Conservation (phyloP, 2,888 invertebrate genomes). For the Caenorhabditis becei region DNA sequence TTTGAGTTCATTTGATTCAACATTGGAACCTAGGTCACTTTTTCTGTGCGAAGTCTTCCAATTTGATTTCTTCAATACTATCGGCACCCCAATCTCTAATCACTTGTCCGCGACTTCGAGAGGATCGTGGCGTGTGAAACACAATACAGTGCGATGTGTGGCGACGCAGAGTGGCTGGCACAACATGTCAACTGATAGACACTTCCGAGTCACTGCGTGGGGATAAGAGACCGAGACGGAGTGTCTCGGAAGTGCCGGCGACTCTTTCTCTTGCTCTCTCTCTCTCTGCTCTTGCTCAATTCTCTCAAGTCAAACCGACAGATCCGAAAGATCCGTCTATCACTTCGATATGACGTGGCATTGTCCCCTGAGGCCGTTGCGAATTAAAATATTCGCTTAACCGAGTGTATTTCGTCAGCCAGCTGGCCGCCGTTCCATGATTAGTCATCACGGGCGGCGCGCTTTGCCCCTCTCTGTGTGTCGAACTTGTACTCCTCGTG, state of each 20-base stretch:
- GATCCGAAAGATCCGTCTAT: conserved; percentile 16
- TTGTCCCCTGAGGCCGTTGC: not conserved
- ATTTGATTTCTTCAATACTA: conserved; percentile 1
- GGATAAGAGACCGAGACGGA: conserved; percentile 33
- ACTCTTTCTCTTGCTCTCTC: conserved; percentile 29
- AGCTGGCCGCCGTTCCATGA: conserved; percentile 19
- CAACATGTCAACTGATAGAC: conserved; percentile 58
- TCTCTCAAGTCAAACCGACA: conserved; percentile 6
- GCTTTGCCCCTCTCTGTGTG: conserved; percentile 8
- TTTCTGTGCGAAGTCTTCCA: too few species aligned
- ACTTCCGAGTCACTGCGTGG: conserved; percentile 7
- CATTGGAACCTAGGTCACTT: too few species aligned
- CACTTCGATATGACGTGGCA: conserved; percentile 23
- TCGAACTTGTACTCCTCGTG: conserved; percentile 40
- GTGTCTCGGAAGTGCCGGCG: conserved; percentile 43
- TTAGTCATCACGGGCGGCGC: conserved; percentile 41
- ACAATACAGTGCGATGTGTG: conserved; percentile 48
- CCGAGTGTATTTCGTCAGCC: not conserved
- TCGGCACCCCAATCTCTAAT: too few species aligned
- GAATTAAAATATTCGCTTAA: not conserved
- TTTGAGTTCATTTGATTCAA: too few species aligned
- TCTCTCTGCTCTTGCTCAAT: conserved; percentile 31
- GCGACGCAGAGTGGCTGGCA: conserved; percentile 46
- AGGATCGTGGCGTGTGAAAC: conserved; percentile 42
- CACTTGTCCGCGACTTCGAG: conserved; percentile 27